Evolutionary conservation across 2,888 invertebrate genomes (phyloP), one percentile per base, ranked within the genome.

Genomic region (Tachystola acroxantha): DNA sequence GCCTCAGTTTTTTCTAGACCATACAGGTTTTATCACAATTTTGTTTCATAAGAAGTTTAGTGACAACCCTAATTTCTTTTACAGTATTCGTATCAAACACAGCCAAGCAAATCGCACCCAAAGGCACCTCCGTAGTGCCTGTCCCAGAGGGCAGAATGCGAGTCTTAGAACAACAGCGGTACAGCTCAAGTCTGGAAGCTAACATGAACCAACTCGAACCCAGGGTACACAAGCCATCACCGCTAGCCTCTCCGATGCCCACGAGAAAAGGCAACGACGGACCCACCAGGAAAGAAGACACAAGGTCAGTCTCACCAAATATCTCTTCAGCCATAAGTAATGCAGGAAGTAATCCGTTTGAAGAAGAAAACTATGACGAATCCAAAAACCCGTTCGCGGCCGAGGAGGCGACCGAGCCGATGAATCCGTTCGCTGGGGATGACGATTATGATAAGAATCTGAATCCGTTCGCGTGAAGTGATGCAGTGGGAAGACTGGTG

Each of bases 391-490:
- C 93, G 0, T 93, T 93, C 56, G 88, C 79, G 0, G 87, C 86
- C n/a, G 89, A 88, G 7, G 81, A 81, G 3, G 48, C 49, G 2
- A 65, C 79, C 26, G 88, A 88, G 29, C 81, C 88, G 1, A 79
- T 68, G 10, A 91, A 90, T 56, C 90, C 91, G 6, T 89, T 90
- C 49, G 58, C 43, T 0, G 78, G 79, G n/a, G 88, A 77, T 1
- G 88, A 79, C 31, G 91, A 93, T 63, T 94, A 94, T 62, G 93
- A 94, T 73, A 91, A 90, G 51, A 93, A 92, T 71, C 81, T 93
- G 36, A 94, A 94, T 71, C 94, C 94, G 1, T 94, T 94, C 66
- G 79, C 88, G 46, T 85, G 67, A 82, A 53, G 46, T 14, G 7
- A 3, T 11, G 27, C n/a, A n/a, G n/a, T n/a, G n/a, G n/a, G n/a